These are phyloP conservation scores for Lepus americanus DNA, from an alignment of 2,113 vertebrate genomes.

Conservation along the genomic window DNA sequence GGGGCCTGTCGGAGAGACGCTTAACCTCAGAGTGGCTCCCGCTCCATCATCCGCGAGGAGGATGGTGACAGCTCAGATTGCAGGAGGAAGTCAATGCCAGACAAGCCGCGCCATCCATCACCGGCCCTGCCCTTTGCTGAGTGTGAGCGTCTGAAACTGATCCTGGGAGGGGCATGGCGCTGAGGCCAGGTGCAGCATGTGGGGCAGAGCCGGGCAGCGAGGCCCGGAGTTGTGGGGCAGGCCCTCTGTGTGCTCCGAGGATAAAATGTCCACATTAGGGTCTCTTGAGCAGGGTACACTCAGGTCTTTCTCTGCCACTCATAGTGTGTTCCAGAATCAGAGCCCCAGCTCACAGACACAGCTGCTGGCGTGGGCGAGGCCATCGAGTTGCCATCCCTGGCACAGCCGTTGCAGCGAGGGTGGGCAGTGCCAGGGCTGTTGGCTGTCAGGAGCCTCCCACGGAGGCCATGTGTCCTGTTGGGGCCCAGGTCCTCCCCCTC, in stretches of 20 bases:
- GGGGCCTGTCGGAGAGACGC: neutral
- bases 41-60: slow-evolving; percentile 77
- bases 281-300: slow-evolving; percentile 71
- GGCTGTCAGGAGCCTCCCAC: neutral
- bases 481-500: neutral
- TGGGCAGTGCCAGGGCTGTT: neutral
- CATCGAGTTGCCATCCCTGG: neutral
- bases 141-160: slow-evolving; percentile 87
- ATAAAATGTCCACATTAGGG: neutral
- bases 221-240: slow-evolving; percentile 71
- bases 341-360: neutral
- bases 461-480: neutral
- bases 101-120: slow-evolving; percentile 82
- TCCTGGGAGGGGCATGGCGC: slow-evolving; percentile 85
- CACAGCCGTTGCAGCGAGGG: neutral
- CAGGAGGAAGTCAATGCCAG: slow-evolving; percentile 56
- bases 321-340: neutral
- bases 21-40: slow-evolving; percentile 72
- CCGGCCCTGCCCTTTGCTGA: slow-evolving; percentile 83
- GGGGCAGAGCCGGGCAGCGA: slow-evolving; percentile 60
- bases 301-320: neutral
- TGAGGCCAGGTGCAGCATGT: slow-evolving; percentile 72
- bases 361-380: neutral
- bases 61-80: slow-evolving; percentile 73
- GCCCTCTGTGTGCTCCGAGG: slow-evolving; percentile 43